phyloP scores from a whole-genome alignment of 2,797 vertebrate species.

The Percopsis omiscomaycus region DNA sequence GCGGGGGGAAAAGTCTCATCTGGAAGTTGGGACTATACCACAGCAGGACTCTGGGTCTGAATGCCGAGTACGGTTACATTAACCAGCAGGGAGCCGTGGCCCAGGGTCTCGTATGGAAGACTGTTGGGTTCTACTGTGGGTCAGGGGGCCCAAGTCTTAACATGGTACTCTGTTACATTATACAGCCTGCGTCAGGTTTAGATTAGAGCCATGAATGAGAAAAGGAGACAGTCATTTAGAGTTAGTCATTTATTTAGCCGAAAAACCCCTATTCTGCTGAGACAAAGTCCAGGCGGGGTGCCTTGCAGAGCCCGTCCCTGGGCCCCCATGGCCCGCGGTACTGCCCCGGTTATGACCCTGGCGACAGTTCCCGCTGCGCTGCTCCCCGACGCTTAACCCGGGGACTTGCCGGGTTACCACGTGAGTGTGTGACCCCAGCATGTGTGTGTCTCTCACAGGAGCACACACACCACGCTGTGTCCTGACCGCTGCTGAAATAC shows the following conservation, averaged over 20 bases:
- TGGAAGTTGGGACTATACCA: constrained; percentile 56
- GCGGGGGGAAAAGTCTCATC: constrained; percentile 44
- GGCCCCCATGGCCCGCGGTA: constrained; percentile 52
- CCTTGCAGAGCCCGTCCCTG: constrained; percentile 50
- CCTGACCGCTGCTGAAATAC: constrained; percentile 67
- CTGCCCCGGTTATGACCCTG: constrained; percentile 79
- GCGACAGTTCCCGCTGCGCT: constrained; percentile 67
- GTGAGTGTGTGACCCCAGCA: constrained; percentile 77
- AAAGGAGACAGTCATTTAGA: constrained; percentile 78
- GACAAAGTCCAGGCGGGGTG: constrained; percentile 76
- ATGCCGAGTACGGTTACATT: constrained; percentile 57
- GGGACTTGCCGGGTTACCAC: constrained; percentile 63
- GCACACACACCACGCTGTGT: constrained; percentile 64
- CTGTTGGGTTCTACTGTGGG: constrained; percentile 54
- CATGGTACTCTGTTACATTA: constrained; percentile 58
- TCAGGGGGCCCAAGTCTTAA: constrained; percentile 52
- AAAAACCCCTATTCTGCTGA: constrained; percentile 65
- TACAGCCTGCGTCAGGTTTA: constrained; percentile 68
- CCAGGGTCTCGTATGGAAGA: constrained; percentile 35
- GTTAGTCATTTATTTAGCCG: constrained; percentile 79
- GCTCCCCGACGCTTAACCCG: constrained; percentile 64
- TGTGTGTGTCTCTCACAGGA: constrained; percentile 74
- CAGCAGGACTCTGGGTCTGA: constrained; percentile 57
- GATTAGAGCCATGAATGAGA: constrained; percentile 77
- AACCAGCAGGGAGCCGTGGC: constrained; percentile 53